Evolutionary conservation across 92 coral and sea anemone genomes (phyloP), one percentile per base, ranked within the genome.

Genomic region (Palythoa grandiflora): DNA sequence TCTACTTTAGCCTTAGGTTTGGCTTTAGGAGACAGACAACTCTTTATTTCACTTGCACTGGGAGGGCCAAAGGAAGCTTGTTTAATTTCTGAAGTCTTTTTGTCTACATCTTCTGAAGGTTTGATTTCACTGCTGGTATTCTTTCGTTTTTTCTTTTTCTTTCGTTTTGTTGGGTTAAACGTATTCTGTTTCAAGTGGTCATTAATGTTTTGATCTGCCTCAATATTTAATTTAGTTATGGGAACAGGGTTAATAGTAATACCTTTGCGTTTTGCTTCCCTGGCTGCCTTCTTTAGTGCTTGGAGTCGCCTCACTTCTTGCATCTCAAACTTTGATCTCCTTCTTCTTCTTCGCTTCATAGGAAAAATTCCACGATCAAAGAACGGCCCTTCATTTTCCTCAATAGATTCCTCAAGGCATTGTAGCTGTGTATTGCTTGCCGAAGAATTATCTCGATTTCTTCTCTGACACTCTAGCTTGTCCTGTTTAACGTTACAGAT

Each of bases 311-410:
- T 81, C 20, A 81, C 6, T 48, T 81, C 65, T 71, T 68, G 86
- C 86, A 81, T 81, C 66, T 81, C 86, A 47, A 81, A 51, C 54
- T 81, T 81, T 66, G 86, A 68, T 37, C 86, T 81, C 14, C 86
- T 81, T 81, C 86, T 65, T 48, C 86, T 48, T 15, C 86, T 66
- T 36, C 86, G 86, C 66, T 81, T 81, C 86, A 81, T 81, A 1
- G 86, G 86, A 53, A 81, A 81, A 66, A 81, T 81, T 12, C 86
- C 86, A 12, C 75, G 75, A 21, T 81, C 86, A n/a, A 12, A 44
- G 1, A 81, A 51, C 40, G 75, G 86, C 10, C 57, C 86, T 47
- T 81, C 86, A 13, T 37, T 53, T 77, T 77, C 68, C 48, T 77
- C 73, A 16, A 20, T 19, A 66, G 40, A 19, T 68, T 81, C 85